Conservation (phyloP, 1,140 invertebrate genomes). For the Hycleus cichorii region DNA sequence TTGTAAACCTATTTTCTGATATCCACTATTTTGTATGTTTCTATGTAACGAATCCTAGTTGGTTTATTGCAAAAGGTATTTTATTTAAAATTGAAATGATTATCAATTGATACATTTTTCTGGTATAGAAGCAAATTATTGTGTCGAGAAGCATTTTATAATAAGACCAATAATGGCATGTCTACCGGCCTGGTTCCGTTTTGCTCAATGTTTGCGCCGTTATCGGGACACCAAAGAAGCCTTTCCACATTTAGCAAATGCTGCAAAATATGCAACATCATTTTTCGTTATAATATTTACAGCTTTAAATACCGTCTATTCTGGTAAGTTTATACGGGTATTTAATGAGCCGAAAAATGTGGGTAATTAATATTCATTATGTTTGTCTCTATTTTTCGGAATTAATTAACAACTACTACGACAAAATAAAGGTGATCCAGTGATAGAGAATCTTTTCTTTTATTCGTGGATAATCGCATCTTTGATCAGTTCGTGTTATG, state of each 20-base stretch:
- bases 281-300: slow-evolving; percentile 90
- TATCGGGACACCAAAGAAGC: slow-evolving; percentile 83
- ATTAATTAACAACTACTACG: not conserved
- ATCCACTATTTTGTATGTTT: slow-evolving; percentile 89
- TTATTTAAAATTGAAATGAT: not conserved
- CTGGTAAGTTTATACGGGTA: slow-evolving; percentile 45
- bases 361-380: not conserved
- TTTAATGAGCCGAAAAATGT: not conserved
- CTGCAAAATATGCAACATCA: slow-evolving; percentile 96
- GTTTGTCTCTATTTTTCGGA: not conserved
- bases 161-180: slow-evolving; percentile 76
- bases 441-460: slow-evolving; percentile 56
- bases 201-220: slow-evolving; percentile 93
- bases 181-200: slow-evolving; percentile 94
- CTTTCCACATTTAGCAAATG: slow-evolving; percentile 94
- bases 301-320: slow-evolving; percentile 61
- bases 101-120: not conserved
- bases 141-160: slow-evolving; percentile 55
- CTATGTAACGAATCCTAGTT: slow-evolving; percentile 67
- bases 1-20: slow-evolving; percentile 84
- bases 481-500: slow-evolving; percentile 69
- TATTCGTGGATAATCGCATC: slow-evolving; percentile 63
- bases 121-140: slow-evolving; percentile 49
- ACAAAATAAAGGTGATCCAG: slow-evolving; percentile 1
- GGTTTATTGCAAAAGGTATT: slow-evolving; percentile 55